Conservation (phyloP, 2,797 vertebrate species). For the Manis crassicaudata region DNA sequence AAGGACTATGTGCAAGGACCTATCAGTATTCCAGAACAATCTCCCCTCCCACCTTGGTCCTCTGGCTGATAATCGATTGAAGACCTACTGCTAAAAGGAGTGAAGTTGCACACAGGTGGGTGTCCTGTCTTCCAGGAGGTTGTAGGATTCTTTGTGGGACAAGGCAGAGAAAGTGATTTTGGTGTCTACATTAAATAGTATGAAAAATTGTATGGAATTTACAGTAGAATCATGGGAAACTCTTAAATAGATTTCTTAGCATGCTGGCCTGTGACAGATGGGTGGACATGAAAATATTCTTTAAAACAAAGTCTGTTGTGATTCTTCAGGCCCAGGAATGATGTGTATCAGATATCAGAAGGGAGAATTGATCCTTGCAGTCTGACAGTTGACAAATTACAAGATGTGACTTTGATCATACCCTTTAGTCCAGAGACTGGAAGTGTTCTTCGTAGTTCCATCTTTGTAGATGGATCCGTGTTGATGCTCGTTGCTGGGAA, state of each 20-base stretch:
- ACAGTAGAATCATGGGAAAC: not conserved
- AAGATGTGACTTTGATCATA: constrained; percentile 22
- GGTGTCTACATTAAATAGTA: not conserved
- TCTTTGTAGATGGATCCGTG: not conserved
- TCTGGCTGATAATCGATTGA: not conserved
- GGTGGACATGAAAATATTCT: constrained; percentile 54
- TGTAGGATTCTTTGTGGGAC: not conserved
- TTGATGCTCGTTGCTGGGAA: not conserved
- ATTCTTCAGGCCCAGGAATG: constrained; percentile 65
- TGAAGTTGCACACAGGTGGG: not conserved
- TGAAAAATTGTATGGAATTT: constrained; percentile 36
- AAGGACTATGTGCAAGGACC: not conserved
- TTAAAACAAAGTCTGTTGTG: constrained; percentile 70
- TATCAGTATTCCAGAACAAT: not conserved
- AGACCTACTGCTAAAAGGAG: not conserved
- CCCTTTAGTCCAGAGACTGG: constrained; percentile 45
- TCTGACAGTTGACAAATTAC: constrained; percentile 60
- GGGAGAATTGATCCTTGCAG: constrained; percentile 41
- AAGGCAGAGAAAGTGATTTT: not conserved
- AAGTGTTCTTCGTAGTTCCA: not conserved
- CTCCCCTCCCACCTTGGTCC: too few relatives aligned
- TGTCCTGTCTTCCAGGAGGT: not conserved
- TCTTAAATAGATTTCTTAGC: not conserved
- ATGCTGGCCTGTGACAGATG: not conserved
- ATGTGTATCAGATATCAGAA: constrained; percentile 54